Percentiles rank a stretch among this genome's conserved stretches.
Conservation (phyloP, 2,888 invertebrate genomes). For the Eretmocerus hayati region DNA sequence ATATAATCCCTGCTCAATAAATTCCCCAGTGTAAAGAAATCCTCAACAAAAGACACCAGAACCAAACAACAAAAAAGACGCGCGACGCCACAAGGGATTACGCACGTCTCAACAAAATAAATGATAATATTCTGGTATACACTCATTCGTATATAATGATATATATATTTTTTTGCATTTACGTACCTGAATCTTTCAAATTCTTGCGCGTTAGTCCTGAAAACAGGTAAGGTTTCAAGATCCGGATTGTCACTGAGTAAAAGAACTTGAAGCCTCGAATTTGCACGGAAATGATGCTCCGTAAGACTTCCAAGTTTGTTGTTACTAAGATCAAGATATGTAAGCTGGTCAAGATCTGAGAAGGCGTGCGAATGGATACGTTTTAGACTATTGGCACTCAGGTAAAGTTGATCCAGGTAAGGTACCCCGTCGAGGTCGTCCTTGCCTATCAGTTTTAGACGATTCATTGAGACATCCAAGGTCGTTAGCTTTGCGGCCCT, state of each 20-base stretch:
- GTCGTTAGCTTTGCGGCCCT: slow-evolving; percentile 57
- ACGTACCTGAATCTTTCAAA: slow-evolving; percentile 36
- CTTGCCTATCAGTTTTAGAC: slow-evolving; percentile 60
- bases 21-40: no score
- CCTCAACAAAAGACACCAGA: no score
- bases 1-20: no score
- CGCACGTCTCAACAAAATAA: no score
- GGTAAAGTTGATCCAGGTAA: slow-evolving; percentile 58
- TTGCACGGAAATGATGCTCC: slow-evolving; percentile 62
- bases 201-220: slow-evolving; percentile 52
- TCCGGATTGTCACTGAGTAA: slow-evolving; percentile 65
- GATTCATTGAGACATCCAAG: slow-evolving; percentile 63
- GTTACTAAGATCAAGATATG: slow-evolving; percentile 65
- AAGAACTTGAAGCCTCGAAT: slow-evolving; percentile 62
- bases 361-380: slow-evolving; percentile 66
- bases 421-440: slow-evolving; percentile 59
- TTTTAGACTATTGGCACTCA: slow-evolving; percentile 63
- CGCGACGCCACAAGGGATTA: no score
- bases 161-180: neutral
- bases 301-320: slow-evolving; percentile 64
- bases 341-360: slow-evolving; percentile 58
- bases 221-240: slow-evolving; percentile 62
- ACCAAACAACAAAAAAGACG: no score
- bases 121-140: neutral
- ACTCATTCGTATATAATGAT: neutral